Evolutionary conservation across 2,888 invertebrate genomes (phyloP).

Genomic region (Amblyjoppa fuscipennis): DNA sequence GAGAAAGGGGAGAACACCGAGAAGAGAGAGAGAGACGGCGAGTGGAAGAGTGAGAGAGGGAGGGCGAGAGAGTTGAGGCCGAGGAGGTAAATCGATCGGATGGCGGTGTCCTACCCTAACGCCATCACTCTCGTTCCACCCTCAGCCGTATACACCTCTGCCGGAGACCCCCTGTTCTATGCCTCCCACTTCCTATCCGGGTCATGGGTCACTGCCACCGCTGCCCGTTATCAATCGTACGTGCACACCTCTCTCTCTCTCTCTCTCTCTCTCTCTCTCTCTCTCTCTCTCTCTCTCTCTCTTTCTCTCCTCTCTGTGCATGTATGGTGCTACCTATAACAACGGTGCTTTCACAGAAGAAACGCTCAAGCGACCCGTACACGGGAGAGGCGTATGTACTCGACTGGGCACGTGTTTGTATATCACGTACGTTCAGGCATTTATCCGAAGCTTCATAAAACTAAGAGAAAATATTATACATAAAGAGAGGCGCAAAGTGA

Average conservation of each 20-base stretch:
- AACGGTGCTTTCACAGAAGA: slow-evolving; percentile 51
- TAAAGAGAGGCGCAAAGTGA: not conserved
- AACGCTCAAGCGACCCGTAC: slow-evolving; percentile 65
- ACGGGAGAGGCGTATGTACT: slow-evolving; percentile 64
- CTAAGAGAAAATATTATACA: slow-evolving; percentile 9
- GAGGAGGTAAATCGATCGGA: slow-evolving; percentile 77
- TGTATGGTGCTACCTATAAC: slow-evolving; percentile 51
- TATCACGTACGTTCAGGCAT: slow-evolving; percentile 46
- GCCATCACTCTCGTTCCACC: slow-evolving; percentile 67
- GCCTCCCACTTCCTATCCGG: slow-evolving; percentile 79
- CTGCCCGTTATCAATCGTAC: slow-evolving; percentile 73
- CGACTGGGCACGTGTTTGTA: slow-evolving; percentile 63
- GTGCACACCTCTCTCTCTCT: slow-evolving; percentile 59
- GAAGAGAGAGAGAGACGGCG: slow-evolving; percentile 41
- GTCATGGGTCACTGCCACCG: slow-evolving; percentile 85
- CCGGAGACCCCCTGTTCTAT: slow-evolving; percentile 44
- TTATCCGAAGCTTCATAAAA: slow-evolving; percentile 59
- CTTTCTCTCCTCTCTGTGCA: slow-evolving; percentile 46
- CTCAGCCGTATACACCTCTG: slow-evolving; percentile 53
- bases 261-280: slow-evolving; percentile 38
- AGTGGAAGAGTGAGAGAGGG: slow-evolving; percentile 56
- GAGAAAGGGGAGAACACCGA: not conserved
- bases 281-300: slow-evolving; percentile 40
- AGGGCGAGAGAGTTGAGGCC: slow-evolving; percentile 63
- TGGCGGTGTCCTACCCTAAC: slow-evolving; percentile 81